These are phyloP conservation scores for Epinotia ramella DNA, from an alignment of 2,888 invertebrate genomes.

Conservation along the genomic window DNA sequence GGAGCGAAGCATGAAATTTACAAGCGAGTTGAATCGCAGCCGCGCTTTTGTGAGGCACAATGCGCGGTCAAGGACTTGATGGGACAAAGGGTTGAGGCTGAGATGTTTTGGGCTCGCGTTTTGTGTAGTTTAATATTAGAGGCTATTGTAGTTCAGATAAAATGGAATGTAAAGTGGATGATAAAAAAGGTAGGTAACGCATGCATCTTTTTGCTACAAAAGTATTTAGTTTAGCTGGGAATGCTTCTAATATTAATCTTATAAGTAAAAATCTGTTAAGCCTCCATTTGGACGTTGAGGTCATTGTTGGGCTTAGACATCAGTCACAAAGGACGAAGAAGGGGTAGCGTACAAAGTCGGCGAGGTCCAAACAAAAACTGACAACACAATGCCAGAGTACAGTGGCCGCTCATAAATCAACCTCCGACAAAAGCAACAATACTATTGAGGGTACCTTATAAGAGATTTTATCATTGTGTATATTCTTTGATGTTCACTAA, in stretches of 20 bases:
- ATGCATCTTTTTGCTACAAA: background rate
- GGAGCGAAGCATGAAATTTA: conserved; percentile 82
- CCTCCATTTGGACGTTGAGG: conserved; percentile 60
- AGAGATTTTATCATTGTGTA: conserved; percentile 84
- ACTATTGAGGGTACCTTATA: conserved; percentile 85
- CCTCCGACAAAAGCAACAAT: conserved; percentile 85
- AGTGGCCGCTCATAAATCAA: conserved; percentile 85
- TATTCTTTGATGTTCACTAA: conserved; percentile 85
- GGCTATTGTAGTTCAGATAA: conserved; percentile 30
- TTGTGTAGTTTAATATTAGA: conserved; percentile 45
- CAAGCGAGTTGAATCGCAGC: conserved; percentile 78
- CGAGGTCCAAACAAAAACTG: conserved; percentile 83
- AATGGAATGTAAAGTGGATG: conserved; percentile 23
- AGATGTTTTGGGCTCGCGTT: conserved; percentile 54
- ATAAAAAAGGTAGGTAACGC: conserved; percentile 8
- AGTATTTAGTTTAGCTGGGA: background rate
- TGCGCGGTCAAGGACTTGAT: conserved; percentile 82
- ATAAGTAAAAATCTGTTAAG: conserved; percentile 53
- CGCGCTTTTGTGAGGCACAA: conserved; percentile 76
- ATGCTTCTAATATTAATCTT: conserved; percentile 22
- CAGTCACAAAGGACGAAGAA: conserved; percentile 81
- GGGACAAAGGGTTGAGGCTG: conserved; percentile 73
- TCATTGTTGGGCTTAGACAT: conserved; percentile 78
- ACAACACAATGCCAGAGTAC: conserved; percentile 83
- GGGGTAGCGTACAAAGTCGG: conserved; percentile 83